Evolutionary conservation across 2,113 vertebrate species (phyloP).

Genomic region (Sorex fumeus): DNA sequence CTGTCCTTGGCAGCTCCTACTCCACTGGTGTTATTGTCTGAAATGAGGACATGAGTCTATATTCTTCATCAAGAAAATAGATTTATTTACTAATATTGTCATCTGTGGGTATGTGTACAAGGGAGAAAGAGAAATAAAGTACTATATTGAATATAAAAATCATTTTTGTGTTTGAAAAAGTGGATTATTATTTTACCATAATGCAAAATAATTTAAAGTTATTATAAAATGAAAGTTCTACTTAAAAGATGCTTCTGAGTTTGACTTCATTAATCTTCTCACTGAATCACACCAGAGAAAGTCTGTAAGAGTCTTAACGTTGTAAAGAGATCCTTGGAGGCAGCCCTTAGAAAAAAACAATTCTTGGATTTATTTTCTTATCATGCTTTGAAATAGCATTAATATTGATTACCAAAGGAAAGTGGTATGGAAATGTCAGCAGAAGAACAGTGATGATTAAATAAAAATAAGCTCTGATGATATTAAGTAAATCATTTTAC

Average conservation of each 20-base stretch:
- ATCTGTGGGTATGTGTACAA: too few relatives aligned
- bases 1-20: too few relatives aligned
- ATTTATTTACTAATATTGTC: too few relatives aligned
- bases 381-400: slow-evolving; percentile 87
- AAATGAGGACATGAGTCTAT: too few relatives aligned
- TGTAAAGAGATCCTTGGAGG: slow-evolving; percentile 83
- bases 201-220: slow-evolving; percentile 55
- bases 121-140: too few relatives aligned
- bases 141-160: background rate
- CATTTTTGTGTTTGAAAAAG: slow-evolving; percentile 62
- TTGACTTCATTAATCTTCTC: slow-evolving; percentile 85
- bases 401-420: slow-evolving; percentile 88
- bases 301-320: slow-evolving; percentile 86
- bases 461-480: slow-evolving; percentile 45
- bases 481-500: slow-evolving; percentile 60
- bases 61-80: too few relatives aligned
- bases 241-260: slow-evolving; percentile 56
- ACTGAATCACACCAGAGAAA: slow-evolving; percentile 81
- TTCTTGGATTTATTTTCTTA: slow-evolving; percentile 88
- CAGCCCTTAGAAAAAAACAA: slow-evolving; percentile 68
- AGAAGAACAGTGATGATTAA: slow-evolving; percentile 64
- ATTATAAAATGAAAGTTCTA: background rate
- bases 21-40: too few relatives aligned
- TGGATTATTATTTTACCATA: slow-evolving; percentile 26
- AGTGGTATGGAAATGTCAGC: slow-evolving; percentile 46